These are phyloP conservation scores for Uropetala carovei DNA, from an alignment of 2,888 invertebrate genomes.

Conservation along the genomic window DNA sequence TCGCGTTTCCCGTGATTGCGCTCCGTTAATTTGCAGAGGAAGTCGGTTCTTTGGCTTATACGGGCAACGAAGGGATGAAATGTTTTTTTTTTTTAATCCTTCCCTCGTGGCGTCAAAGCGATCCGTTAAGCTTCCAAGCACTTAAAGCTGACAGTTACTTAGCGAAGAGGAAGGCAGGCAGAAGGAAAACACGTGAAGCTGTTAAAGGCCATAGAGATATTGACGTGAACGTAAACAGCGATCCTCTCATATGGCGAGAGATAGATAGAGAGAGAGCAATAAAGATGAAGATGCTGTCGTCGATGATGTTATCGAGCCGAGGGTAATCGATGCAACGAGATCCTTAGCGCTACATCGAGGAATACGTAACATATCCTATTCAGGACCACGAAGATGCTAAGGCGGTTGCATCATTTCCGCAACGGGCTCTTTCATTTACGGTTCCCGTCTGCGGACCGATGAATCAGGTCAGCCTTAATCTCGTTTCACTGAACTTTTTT, in stretches of 20 bases:
- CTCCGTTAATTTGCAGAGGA: neutral
- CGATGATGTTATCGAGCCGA: neutral
- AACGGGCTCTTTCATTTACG: too few relatives aligned
- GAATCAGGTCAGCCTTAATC: too few relatives aligned
- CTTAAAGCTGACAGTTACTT: conserved; percentile 1
- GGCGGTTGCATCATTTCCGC: too few relatives aligned
- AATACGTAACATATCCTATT: too few relatives aligned
- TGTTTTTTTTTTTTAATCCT: neutral
- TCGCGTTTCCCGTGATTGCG: neutral
- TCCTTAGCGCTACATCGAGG: neutral
- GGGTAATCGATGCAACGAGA: neutral
- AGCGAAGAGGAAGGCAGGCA: neutral
- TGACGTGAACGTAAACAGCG: neutral
- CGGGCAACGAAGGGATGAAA: neutral
- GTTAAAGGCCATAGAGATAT: neutral
- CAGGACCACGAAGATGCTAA: neutral
- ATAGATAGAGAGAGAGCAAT: too few relatives aligned
- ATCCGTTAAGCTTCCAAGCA: neutral
- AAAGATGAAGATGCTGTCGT: neutral
- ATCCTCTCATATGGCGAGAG: neutral
- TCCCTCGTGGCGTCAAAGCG: neutral
- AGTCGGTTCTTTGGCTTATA: neutral
- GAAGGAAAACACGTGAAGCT: neutral
- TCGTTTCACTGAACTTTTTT: too few relatives aligned
- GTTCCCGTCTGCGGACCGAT: too few relatives aligned